Percentiles rank a stretch among this genome's conserved stretches.
phyloP scores from a whole-genome alignment of 2,888 invertebrate genomes.

The Xestoiulus laeticollis region DNA sequence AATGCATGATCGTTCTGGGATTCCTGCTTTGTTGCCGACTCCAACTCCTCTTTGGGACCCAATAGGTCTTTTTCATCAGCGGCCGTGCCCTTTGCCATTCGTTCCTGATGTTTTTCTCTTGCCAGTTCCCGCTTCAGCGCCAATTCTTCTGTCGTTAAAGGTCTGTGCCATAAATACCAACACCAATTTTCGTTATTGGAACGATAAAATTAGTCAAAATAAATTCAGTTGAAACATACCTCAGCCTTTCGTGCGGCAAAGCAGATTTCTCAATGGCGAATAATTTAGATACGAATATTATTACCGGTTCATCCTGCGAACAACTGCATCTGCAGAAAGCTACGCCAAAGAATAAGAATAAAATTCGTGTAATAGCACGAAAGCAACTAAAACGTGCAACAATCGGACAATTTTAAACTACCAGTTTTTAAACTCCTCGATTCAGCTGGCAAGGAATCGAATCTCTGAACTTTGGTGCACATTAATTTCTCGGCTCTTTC shows the following conservation, averaged over 20 bases:
- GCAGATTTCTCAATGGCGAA: constrained; percentile 77
- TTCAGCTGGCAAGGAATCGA: constrained; percentile 74
- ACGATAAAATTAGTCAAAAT: background rate
- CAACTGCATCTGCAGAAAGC: constrained; percentile 71
- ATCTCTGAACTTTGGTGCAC: constrained; percentile 71
- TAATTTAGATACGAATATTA: constrained; percentile 90
- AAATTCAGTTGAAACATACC: background rate
- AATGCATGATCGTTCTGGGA: constrained; percentile 69
- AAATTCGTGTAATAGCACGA: background rate
- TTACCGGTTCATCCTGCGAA: constrained; percentile 72
- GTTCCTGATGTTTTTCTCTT: constrained; percentile 73
- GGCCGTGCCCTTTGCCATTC: constrained; percentile 59
- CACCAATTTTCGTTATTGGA: background rate
- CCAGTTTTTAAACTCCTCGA: constrained; percentile 77
- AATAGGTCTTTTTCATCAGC: constrained; percentile 47
- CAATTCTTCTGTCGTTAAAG: constrained; percentile 79
- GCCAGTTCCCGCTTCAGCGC: constrained; percentile 74
- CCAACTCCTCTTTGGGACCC: background rate
- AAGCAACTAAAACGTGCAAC: background rate
- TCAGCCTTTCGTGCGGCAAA: constrained; percentile 77
- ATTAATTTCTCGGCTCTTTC: constrained; percentile 85
- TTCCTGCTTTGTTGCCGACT: background rate
- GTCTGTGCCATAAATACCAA: constrained; percentile 65
- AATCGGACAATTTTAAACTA: constrained; percentile 66
- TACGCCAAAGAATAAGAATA: constrained; percentile 48